Conservation (phyloP, 2,113 vertebrate species). For the Gavialis gangeticus region DNA sequence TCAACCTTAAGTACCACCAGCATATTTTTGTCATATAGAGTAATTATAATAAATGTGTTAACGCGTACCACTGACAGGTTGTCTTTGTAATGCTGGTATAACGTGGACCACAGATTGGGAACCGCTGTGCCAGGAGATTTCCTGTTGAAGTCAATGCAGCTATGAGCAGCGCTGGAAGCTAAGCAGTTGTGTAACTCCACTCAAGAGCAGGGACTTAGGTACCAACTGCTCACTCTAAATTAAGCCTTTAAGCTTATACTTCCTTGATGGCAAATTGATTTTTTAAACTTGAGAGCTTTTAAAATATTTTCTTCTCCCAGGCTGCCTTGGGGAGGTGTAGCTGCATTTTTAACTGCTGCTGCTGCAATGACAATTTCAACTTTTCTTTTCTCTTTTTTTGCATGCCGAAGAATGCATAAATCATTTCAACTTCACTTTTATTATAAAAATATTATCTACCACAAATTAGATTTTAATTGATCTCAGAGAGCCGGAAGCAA, state of each 20-base stretch:
- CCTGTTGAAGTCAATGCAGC: neutral
- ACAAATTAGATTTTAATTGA: slow-evolving; percentile 81
- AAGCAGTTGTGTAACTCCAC: neutral
- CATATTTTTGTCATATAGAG: too few relatives aligned
- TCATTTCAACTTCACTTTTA: slow-evolving; percentile 78
- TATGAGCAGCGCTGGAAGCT: neutral
- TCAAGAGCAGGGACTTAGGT: neutral
- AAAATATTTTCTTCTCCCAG: slow-evolving; percentile 78
- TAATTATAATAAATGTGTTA: too few relatives aligned
- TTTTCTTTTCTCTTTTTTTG: slow-evolving; percentile 71
- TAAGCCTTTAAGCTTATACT: slow-evolving; percentile 60
- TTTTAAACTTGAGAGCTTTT: slow-evolving; percentile 76
- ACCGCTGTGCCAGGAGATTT: neutral
- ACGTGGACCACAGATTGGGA: neutral
- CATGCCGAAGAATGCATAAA: slow-evolving; percentile 72
- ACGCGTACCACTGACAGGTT: too few relatives aligned
- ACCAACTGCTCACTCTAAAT: slow-evolving; percentile 32
- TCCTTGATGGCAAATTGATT: slow-evolving; percentile 75
- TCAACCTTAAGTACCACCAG: too few relatives aligned
- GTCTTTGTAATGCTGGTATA: too few relatives aligned
- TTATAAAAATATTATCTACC: slow-evolving; percentile 77
- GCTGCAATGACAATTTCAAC: slow-evolving; percentile 79
- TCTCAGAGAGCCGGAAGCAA: slow-evolving; percentile 41
- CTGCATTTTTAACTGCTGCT: slow-evolving; percentile 77
- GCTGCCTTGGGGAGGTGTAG: slow-evolving; percentile 77